Percentiles rank a stretch among this genome's conserved stretches.
Conservation (phyloP, 2,113 vertebrate species). For the Bostrychus sinensis region DNA sequence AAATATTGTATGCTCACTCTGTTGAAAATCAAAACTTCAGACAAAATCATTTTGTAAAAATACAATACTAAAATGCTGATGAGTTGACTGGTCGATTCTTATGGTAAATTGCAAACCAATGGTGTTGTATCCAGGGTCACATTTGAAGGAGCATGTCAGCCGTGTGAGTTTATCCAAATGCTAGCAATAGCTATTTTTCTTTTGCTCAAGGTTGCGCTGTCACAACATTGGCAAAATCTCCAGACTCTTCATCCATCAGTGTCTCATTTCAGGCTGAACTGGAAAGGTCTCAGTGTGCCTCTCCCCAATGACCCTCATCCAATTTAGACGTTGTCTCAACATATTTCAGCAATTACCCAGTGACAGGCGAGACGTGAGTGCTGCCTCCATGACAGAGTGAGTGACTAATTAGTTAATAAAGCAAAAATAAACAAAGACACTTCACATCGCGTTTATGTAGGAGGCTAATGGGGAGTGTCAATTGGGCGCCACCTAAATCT, state of each 20-base stretch:
- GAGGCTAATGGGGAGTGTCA: conserved; percentile 23
- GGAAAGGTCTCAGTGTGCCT: conserved; percentile 41
- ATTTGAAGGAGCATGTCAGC: neutral
- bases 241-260: conserved; percentile 28
- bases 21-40: too few species aligned
- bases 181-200: neutral
- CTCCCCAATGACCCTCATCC: conserved; percentile 33
- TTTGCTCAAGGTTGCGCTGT: neutral
- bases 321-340: conserved; percentile 55
- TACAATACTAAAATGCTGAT: too few species aligned
- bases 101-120: too few species aligned
- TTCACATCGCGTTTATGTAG: conserved; percentile 20
- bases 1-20: too few species aligned
- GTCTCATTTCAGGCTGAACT: conserved; percentile 39
- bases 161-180: neutral
- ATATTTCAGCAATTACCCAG: conserved; percentile 52
- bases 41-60: too few species aligned
- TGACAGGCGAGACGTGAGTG: conserved; percentile 39
- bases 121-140: too few species aligned
- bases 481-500: conserved; percentile 23
- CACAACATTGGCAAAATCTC: conserved; percentile 15
- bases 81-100: too few species aligned
- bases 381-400: conserved; percentile 23
- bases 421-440: conserved; percentile 47
- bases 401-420: conserved; percentile 56